Base-by-base conservation (phyloP, 2,113 vertebrate species). In the Athene noctua region DNA sequence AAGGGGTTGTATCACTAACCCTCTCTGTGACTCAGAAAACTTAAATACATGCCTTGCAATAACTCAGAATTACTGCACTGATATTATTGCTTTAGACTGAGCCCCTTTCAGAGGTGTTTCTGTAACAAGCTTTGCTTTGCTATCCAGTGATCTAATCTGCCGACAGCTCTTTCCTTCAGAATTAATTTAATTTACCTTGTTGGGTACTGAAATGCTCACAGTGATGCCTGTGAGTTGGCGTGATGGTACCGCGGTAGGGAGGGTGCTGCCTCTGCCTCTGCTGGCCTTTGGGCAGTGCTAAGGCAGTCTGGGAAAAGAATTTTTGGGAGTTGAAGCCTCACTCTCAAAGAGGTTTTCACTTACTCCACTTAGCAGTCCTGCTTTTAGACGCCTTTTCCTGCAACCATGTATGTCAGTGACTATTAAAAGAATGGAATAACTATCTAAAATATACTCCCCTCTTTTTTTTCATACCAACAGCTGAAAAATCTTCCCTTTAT, bases 161-260 rank as follows among this genome's bases (percentile, higher is more conserved):
- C 51, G 77, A 12, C 44, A 51, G 38, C 13, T 73, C 32, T 32
- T 65, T 66, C 30, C 40, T 61, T 40, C 21, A 17, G 36, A 59
- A 67, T 52, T 11, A n/a, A 55, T 79, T 74, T 51, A 18, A 11
- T 73, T 84, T 78, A 21, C 32, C 59, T 63, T 57, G 5, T 19
- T 2, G 6, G 5, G 19, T 18, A 61, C 22, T 42, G 85, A 77
- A 55, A 11, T 8, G 32, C 51, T 77, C 47, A 2, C 3, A 13
- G 36, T 54, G 65, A 6, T 1, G 2, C 29, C 26, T 22, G 29
- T 0, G 3, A 71, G 54, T 71, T 15, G 65, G 38, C 1, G 22
- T 7, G 54, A 25, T 8, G 36, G 16, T 38, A 3, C 26, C 0
- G 1, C 1, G 3, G 27, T 13, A 16, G 10, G 15, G 20, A 54